phyloP scores from a whole-genome alignment of 1,140 invertebrate species.

The Mercenaria mercenaria region DNA sequence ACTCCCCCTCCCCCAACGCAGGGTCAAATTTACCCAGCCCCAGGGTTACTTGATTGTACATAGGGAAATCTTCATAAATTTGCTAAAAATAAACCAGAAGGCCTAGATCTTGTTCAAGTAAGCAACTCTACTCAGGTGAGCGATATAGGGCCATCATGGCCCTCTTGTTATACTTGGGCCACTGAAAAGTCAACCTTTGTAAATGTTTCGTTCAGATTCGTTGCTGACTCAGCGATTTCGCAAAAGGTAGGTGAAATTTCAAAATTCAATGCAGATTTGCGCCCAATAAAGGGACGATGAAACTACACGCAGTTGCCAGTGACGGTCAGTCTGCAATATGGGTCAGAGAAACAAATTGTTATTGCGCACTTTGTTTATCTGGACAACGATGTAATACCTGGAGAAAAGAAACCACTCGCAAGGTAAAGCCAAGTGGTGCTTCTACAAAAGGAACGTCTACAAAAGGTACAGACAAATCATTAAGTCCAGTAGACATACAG shows the following conservation, averaged over 20 bases:
- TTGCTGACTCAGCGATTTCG: neutral
- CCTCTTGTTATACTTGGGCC: neutral
- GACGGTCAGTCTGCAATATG: neutral
- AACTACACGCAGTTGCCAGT: neutral
- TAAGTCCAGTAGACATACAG: too few relatives aligned
- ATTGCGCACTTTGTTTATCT: neutral
- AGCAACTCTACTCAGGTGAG: too few relatives aligned
- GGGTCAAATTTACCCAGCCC: too few relatives aligned
- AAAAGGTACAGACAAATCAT: neutral
- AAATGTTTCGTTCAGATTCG: neutral
- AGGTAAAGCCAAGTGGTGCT: neutral
- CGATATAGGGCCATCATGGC: too few relatives aligned
- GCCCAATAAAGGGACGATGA: slow-evolving; percentile 7
- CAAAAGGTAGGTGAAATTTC: neutral
- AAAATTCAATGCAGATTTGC: neutral
- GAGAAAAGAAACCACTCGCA: neutral
- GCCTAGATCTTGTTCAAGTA: too few relatives aligned
- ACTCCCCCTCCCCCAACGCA: too few relatives aligned
- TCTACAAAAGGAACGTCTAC: neutral
- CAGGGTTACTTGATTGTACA: too few relatives aligned
- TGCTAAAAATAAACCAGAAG: too few relatives aligned
- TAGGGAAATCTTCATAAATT: too few relatives aligned
- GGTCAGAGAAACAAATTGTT: neutral
- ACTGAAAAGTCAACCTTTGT: neutral
- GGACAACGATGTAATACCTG: neutral